These are phyloP conservation scores for Leptinotarsa texana DNA, from an alignment of 1,140 invertebrate genomes.

Conservation along the genomic window DNA sequence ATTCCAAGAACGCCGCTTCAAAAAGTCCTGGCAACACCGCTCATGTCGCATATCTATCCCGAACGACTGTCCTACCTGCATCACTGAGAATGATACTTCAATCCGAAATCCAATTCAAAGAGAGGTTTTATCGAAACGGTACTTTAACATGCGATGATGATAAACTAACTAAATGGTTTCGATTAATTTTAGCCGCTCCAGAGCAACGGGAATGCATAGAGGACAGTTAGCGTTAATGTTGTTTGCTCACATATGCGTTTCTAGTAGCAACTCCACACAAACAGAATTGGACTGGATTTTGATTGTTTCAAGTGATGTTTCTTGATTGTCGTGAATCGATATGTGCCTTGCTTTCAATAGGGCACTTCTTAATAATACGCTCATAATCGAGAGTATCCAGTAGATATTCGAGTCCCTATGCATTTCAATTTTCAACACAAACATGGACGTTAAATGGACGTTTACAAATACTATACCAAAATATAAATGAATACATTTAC, in stretches of 20 bases:
- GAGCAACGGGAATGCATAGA: background rate
- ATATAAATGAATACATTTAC: too few species aligned
- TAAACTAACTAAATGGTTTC: slow-evolving; percentile 19
- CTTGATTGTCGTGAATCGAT: too few species aligned
- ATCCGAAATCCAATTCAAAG: slow-evolving; percentile 24
- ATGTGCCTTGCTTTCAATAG: too few species aligned
- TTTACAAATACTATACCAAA: too few species aligned
- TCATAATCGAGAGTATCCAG: too few species aligned
- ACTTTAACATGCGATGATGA: slow-evolving; percentile 24
- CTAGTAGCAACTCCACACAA: background rate
- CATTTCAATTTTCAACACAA: too few species aligned
- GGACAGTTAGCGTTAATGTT: background rate
- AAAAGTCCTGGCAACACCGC: background rate
- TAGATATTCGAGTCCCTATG: too few species aligned
- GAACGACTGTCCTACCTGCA: slow-evolving; percentile 32
- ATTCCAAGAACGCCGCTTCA: background rate
- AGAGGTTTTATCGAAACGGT: slow-evolving; percentile 26
- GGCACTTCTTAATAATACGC: too few species aligned
- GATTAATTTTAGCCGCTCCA: slow-evolving; percentile 19
- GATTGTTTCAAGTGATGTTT: background rate
- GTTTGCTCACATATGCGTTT: background rate
- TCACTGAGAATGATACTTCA: slow-evolving; percentile 27
- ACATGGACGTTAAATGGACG: too few species aligned
- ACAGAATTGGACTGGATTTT: background rate
- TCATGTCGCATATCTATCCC: slow-evolving; percentile 1